phyloP scores from a whole-genome alignment of 2,888 invertebrate genomes.

The Ptycholaimellus sp. region DNA sequence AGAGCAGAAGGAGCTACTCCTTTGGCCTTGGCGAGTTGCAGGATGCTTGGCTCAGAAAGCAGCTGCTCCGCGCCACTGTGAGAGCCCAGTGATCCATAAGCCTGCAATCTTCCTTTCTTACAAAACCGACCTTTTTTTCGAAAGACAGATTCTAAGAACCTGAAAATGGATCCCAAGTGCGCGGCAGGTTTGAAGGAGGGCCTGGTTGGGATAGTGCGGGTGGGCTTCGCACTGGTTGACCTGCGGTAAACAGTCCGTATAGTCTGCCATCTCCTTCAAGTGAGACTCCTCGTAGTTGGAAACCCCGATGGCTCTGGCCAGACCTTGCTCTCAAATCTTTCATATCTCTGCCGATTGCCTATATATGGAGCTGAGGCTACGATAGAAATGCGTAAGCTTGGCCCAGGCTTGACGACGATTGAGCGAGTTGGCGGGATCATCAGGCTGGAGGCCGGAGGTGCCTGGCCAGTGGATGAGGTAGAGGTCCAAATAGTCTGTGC shows the following conservation, averaged over 20 bases:
- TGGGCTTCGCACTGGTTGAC: slow-evolving; percentile 48
- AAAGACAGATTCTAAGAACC: slow-evolving; percentile 49
- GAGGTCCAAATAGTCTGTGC: slow-evolving; percentile 44
- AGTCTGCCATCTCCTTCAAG: slow-evolving; percentile 36
- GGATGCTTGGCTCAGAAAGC: too few relatives aligned
- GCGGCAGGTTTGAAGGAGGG: slow-evolving; percentile 40
- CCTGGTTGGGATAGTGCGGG: slow-evolving; percentile 42
- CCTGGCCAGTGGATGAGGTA: slow-evolving; percentile 59
- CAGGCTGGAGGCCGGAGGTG: slow-evolving; percentile 33
- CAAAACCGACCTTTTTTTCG: too few relatives aligned
- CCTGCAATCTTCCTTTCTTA: too few relatives aligned
- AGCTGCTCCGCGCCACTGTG: too few relatives aligned
- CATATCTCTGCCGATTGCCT: too few relatives aligned
- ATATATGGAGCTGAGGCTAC: slow-evolving; percentile 30
- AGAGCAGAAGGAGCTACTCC: too few relatives aligned
- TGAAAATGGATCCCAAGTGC: slow-evolving; percentile 43
- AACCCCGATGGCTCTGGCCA: slow-evolving; percentile 44
- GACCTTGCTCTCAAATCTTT: slow-evolving; percentile 25
- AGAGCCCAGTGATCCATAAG: too few relatives aligned
- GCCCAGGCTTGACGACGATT: slow-evolving; percentile 42
- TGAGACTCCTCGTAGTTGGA: slow-evolving; percentile 49
- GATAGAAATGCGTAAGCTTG: slow-evolving; percentile 38
- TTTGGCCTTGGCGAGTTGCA: too few relatives aligned
- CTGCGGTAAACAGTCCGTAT: slow-evolving; percentile 39
- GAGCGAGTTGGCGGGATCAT: slow-evolving; percentile 35